A percentile compares a stretch with the other conserved stretches of the same genome.
Evolutionary conservation across 2,113 vertebrate genomes (phyloP).

Genomic region (Cephalopterus ornatus): DNA sequence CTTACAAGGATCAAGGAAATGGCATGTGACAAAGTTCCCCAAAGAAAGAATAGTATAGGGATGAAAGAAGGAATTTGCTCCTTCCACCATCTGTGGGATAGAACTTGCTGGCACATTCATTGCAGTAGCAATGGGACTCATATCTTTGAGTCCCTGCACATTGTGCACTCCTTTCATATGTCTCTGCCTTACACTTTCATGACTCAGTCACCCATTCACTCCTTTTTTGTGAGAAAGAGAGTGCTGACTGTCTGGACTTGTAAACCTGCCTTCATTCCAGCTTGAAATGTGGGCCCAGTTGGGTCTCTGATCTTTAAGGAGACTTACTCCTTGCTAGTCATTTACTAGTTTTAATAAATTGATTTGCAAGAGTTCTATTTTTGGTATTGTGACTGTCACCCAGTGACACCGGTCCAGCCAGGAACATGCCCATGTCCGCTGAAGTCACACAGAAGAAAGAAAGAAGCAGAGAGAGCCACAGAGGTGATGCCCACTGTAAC

Average conservation of each 20-base stretch:
- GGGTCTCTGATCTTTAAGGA: not conserved
- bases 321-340: not conserved
- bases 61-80: not conserved
- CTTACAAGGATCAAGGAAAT: not conserved
- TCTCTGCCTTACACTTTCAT: not conserved
- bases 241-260: not conserved
- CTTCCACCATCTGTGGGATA: not conserved
- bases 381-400: not conserved
- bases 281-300: not conserved
- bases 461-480: not conserved
- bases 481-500: not conserved
- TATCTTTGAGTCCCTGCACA: not conserved
- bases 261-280: not conserved
- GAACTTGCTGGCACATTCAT: not conserved
- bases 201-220: not conserved
- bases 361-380: not conserved
- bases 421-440: not conserved
- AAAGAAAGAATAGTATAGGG: not conserved
- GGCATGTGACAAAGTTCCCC: not conserved
- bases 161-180: fast-evolving
- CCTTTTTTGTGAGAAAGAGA: not conserved
- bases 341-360: not conserved
- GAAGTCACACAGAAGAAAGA: not conserved
- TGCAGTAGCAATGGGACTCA: not conserved
- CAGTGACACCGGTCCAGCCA: not conserved